Base-by-base conservation (phyloP, 2,888 invertebrate genomes). In the Stenodema calcarata region DNA sequence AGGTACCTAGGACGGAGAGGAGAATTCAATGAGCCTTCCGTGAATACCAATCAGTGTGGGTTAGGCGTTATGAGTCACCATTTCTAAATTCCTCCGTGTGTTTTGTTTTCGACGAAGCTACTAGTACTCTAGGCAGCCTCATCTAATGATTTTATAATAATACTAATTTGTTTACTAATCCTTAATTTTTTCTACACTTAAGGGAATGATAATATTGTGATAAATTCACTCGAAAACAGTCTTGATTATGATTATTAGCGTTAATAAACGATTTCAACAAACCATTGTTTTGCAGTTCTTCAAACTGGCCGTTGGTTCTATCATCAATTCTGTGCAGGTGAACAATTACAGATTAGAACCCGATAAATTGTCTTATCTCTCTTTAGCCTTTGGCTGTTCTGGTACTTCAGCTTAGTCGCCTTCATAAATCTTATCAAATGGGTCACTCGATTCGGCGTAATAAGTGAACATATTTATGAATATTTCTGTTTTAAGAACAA, bases 41-140 rank as follows among this genome's bases (percentile, higher is more conserved):
- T 80, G 80, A 80, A 80, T 80, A 80, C 54, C 80, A 54, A 80
- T 54, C 28, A 28, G 47, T 12, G 28, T 28, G 80, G 80, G 80
- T 80, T 54, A 27, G 80, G 80, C 80, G 14, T 30, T 54, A 23
- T 80, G 80, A 80, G 28, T 80, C 80, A 80, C 35, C 54, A 30
- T 50, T n/a, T 42, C 78, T 54, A n/a, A 16, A 54, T 80, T 54
- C 80, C 54, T 50, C 35, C 14, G 69, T 28, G n/a, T 23, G 27
- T 28, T 23, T 28, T 28, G 69, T 28, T 69, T 28, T 69, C 18
- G 69, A n/a, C 28, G 27, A n/a, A 27, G 12, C 69, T n/a, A 23
- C 69, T 18, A n/a, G 1, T 54, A 16, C 54, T 11, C 18, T 18
- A 16, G 54, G 16, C n/a, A 54, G 18, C 54, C n/a, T 11, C 54